Evolutionary conservation across 2,797 vertebrate genomes (phyloP).

Genomic region (Myotis pilosus): DNA sequence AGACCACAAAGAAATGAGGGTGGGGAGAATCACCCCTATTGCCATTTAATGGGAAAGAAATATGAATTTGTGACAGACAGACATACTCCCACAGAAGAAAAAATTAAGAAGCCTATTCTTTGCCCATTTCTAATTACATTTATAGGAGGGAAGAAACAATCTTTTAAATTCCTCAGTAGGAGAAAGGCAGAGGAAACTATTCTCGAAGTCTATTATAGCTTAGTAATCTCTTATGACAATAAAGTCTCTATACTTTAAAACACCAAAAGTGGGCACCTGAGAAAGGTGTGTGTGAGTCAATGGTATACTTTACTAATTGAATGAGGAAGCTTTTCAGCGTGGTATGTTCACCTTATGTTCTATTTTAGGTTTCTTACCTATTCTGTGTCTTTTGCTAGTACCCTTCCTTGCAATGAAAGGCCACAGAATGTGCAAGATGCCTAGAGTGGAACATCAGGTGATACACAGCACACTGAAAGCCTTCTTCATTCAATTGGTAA

Average conservation of each 20-base stretch:
- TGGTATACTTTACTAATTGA: neutral
- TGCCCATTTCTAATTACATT: neutral
- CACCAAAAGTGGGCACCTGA: neutral
- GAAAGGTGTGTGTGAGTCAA: neutral
- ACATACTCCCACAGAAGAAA: neutral
- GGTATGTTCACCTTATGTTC: neutral
- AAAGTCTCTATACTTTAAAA: neutral
- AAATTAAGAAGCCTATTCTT: neutral
- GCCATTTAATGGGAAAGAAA: neutral
- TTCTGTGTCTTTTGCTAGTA: neutral
- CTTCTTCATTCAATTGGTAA: neutral
- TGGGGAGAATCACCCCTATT: neutral
- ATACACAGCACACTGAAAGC: rapidly evolving
- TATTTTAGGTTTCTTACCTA: neutral
- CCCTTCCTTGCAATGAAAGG: neutral
- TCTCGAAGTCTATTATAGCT: neutral
- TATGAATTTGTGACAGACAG: neutral
- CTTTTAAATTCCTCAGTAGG: neutral
- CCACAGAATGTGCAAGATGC: neutral
- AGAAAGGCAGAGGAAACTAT: conserved; percentile 1
- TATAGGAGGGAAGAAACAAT: neutral
- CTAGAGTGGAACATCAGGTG: rapidly evolving
- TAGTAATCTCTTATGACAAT: neutral
- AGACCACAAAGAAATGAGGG: neutral
- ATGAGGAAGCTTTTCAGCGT: neutral